Evolutionary conservation across 2,113 vertebrate species (phyloP).

Genomic region (Sinosuthora webbiana): DNA sequence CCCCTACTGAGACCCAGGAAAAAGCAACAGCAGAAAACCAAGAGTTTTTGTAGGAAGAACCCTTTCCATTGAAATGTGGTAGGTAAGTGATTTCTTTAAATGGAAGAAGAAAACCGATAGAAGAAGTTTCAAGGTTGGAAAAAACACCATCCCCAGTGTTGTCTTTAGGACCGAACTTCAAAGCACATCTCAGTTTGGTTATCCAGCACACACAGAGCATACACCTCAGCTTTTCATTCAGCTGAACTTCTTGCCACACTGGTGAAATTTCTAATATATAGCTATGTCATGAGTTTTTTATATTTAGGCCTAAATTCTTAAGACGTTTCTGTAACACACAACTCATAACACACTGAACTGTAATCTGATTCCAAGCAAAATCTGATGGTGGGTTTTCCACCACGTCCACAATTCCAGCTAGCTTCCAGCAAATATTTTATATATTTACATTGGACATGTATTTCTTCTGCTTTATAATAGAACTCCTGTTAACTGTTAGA

Average conservation of each 20-base stretch:
- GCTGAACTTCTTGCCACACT: not conserved
- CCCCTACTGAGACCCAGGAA: not conserved
- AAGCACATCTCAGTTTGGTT: not conserved
- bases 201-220: not conserved
- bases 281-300: not conserved
- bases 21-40: slow-evolving; percentile 21
- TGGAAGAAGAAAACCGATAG: slow-evolving; percentile 19
- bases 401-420: not conserved
- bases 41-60: not conserved
- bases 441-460: not conserved
- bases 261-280: not conserved
- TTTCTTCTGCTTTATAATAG: not conserved
- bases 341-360: not conserved
- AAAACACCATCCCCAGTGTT: not conserved
- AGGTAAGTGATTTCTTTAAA: slow-evolving; percentile 22
- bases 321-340: not conserved
- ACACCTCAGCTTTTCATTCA: not conserved
- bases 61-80: slow-evolving; percentile 26
- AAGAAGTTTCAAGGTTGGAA: not conserved
- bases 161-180: not conserved
- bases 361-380: slow-evolving; percentile 3
- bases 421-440: not conserved
- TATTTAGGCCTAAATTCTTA: not conserved
- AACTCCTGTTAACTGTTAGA: not conserved
- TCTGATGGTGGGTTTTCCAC: not conserved